Conservation (phyloP, 2,888 invertebrate species). For the Plebejus anna region DNA sequence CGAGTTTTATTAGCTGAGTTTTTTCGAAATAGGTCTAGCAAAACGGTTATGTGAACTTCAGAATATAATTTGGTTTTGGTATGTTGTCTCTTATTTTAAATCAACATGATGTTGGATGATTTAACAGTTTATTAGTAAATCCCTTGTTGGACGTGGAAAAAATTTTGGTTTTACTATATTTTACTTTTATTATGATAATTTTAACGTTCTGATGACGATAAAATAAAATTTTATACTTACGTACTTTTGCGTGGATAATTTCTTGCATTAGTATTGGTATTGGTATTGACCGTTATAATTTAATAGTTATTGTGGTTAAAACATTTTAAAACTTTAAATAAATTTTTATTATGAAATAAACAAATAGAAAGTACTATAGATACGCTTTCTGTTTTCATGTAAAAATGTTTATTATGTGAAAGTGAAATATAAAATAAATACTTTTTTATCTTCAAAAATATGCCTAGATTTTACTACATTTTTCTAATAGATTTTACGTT, state of each 20-base stretch:
- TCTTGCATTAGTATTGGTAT: not conserved
- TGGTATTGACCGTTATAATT: not conserved
- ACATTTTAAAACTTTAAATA: not conserved
- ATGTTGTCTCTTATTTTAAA: too few species aligned
- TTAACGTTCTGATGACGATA: too few species aligned
- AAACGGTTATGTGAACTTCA: not conserved
- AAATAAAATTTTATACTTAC: not conserved
- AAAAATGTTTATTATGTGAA: slow-evolving; percentile 4
- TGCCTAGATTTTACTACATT: too few species aligned
- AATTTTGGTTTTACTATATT: too few species aligned
- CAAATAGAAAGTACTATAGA: slow-evolving; percentile 21
- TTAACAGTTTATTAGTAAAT: too few species aligned
- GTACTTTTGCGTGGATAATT: not conserved
- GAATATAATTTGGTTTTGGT: too few species aligned
- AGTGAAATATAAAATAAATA: not conserved
- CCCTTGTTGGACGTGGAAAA: too few species aligned
- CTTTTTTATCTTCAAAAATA: not conserved
- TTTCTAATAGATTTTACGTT: too few species aligned
- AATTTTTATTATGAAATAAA: not conserved
- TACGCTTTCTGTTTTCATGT: slow-evolving; percentile 20
- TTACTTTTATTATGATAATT: too few species aligned
- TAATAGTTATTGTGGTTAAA: not conserved
- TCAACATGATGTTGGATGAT: too few species aligned
- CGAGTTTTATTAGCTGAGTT: not conserved
- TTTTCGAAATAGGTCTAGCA: not conserved